Conservation (phyloP, 2,797 vertebrate species). For the Arnoldichthys spilopterus region DNA sequence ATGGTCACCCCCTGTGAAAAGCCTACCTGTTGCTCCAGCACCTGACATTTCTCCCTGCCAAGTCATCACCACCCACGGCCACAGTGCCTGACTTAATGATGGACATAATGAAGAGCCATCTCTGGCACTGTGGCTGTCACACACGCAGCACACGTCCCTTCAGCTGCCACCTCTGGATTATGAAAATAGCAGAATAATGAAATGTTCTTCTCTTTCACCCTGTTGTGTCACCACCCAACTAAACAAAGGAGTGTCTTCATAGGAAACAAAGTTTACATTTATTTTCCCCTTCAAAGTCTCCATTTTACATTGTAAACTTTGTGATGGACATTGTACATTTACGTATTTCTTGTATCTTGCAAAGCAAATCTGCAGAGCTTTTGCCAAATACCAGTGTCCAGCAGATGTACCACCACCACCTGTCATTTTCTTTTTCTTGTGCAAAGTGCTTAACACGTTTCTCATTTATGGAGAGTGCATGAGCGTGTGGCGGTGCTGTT, state of each 20-base stretch:
- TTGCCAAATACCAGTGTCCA: background rate
- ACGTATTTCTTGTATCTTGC: no score
- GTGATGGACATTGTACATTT: no score
- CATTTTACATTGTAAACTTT: no score
- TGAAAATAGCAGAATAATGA: background rate
- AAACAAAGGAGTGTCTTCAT: background rate
- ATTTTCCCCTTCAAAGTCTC: background rate
- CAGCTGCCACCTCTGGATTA: slow-evolving; percentile 4
- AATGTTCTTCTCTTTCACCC: background rate
- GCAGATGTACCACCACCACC: background rate
- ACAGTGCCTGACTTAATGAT: slow-evolving; percentile 8
- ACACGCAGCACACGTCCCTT: slow-evolving; percentile 8
- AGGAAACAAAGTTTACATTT: background rate
- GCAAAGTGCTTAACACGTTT: background rate
- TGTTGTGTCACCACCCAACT: background rate
- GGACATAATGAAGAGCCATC: slow-evolving; percentile 11
- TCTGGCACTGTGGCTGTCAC: slow-evolving; percentile 8
- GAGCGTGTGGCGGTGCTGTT: slow-evolving; percentile 4
- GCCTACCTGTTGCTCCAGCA: slow-evolving; percentile 12
- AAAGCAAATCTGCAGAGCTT: background rate
- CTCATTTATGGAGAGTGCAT: background rate
- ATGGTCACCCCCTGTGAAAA: slow-evolving; percentile 1
- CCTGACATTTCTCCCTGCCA: slow-evolving; percentile 25
- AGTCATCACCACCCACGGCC: slow-evolving; percentile 17
- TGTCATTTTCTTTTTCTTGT: background rate